These are phyloP conservation scores for Beris chalybata DNA, from an alignment of 2,888 invertebrate species.

Conservation along the genomic window DNA sequence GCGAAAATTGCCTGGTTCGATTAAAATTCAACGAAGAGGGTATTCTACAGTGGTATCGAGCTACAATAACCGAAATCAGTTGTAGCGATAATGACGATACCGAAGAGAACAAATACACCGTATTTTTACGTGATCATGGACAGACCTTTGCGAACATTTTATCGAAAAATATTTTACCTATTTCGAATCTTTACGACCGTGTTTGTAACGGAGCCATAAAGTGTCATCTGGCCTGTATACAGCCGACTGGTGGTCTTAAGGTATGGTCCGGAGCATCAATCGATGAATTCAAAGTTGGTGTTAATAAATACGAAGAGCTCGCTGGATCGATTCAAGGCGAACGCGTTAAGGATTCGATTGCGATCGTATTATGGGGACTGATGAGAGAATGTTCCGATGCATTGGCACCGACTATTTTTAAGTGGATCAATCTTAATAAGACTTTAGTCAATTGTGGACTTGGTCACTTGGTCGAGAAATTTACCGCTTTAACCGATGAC, in stretches of 20 bases:
- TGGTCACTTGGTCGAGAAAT: conserved; percentile 52
- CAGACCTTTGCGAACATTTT: conserved; percentile 60
- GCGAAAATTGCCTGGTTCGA: conserved; percentile 59
- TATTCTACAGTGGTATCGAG: conserved; percentile 68
- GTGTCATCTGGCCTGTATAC: conserved; percentile 70
- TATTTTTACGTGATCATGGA: conserved; percentile 68
- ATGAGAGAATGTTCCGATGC: conserved; percentile 64
- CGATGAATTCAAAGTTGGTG: conserved; percentile 62
- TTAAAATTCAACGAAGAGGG: conserved; percentile 53
- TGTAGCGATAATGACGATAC: conserved; percentile 45
- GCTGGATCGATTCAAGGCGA: conserved; percentile 45
- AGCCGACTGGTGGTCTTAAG: conserved; percentile 65
- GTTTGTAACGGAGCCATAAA: conserved; percentile 64
- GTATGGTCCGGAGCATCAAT: conserved; percentile 56
- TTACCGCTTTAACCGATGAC: conserved; percentile 43
- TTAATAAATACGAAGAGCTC: conserved; percentile 58
- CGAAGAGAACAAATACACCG: conserved; percentile 44
- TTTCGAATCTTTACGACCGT: conserved; percentile 59
- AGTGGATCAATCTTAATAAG: conserved; percentile 69
- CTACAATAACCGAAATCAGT: conserved; percentile 48
- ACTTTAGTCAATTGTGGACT: conserved; percentile 68
- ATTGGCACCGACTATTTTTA: conserved; percentile 65
- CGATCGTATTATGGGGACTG: conserved; percentile 69
- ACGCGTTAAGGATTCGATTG: conserved; percentile 55
- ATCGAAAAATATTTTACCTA: conserved; percentile 56